Percentiles rank a stretch among this genome's conserved stretches.
These are phyloP conservation scores for Daubentonia madagascariensis DNA, from an alignment of 2,113 vertebrate species.

Conservation along the genomic window DNA sequence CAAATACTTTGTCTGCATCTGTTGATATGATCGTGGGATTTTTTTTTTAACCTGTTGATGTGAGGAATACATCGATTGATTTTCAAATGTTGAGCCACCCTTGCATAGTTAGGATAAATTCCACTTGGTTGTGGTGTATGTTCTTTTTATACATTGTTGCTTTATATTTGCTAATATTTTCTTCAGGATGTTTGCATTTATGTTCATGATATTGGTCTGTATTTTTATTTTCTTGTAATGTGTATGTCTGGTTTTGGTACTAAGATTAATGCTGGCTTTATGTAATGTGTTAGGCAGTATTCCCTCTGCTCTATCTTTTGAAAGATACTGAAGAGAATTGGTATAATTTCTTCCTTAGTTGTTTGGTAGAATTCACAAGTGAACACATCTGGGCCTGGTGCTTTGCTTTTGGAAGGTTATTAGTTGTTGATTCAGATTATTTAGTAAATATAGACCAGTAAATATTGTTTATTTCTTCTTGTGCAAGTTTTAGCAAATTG, in stretches of 20 bases:
- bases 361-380: not conserved
- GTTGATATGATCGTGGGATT: not conserved
- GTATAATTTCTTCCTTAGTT: not conserved
- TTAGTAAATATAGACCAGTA: not conserved
- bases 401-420: not conserved
- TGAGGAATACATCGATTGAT: too few species aligned
- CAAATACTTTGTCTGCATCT: not conserved
- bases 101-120: not conserved
- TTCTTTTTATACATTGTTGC: not conserved
- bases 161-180: not conserved
- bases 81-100: not conserved
- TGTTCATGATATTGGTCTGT: not conserved
- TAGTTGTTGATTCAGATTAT: not conserved
- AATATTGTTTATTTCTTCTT: not conserved
- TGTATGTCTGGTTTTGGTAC: not conserved
- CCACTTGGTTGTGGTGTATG: not conserved
- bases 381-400: not conserved
- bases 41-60: not conserved
- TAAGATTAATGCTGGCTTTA: rapidly evolving
- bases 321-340: not conserved
- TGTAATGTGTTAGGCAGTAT: not conserved
- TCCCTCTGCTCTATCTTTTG: not conserved
- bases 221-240: not conserved
- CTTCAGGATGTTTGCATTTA: not conserved
- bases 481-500: not conserved